Evolutionary conservation across 2,888 invertebrate species (phyloP), one percentile per base, ranked within the genome.

Genomic region (Stenodera caucasica): DNA sequence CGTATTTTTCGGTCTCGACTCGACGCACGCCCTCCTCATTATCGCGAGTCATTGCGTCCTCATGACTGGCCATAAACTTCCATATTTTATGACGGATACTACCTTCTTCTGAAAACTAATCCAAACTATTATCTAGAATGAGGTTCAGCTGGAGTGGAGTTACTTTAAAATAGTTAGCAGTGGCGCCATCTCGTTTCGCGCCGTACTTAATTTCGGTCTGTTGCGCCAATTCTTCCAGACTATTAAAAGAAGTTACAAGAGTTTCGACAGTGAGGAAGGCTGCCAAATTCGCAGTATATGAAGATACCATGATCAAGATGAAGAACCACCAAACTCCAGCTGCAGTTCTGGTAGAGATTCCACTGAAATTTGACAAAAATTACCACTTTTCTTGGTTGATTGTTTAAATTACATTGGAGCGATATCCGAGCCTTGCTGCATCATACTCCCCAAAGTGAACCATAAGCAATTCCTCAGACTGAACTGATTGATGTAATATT

Each of bases 241-340:
- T 89, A 73, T 91, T 86, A 54, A 91, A 90, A 0, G 90, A 88
- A 55, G 87, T 86, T 52, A 85, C 86, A 18, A 87, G 82, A 0
- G 88, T 87, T 77, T 94, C 94, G 0, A 94, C 88, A 0, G 95
- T 95, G 9, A 96, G 82, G 76, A 94, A 95, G 2, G 95, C 96
- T 32, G 95, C 94, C 65, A 96, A 83, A 80, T 96, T 95, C 9
- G 95, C 95, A 0, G 94, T 94, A 75, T 96, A 96, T 0, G 94
- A 93, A 1, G 90, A 87, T 0, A 91, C 90, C 85, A 92, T 90
- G 72, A 94, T 94, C 49, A 94, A 81, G 0, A 91, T 92, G 76
- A 94, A 95, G 75, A 94, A 94, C 90, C 92, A 94, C 94, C 91
- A 92, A 72, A 90, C 88, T 60, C 92, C 90, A 3, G 93, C 94